These are phyloP conservation scores for Parotocinclus haroldoi DNA, from an alignment of 2,797 vertebrate species.

Conservation along the genomic window DNA sequence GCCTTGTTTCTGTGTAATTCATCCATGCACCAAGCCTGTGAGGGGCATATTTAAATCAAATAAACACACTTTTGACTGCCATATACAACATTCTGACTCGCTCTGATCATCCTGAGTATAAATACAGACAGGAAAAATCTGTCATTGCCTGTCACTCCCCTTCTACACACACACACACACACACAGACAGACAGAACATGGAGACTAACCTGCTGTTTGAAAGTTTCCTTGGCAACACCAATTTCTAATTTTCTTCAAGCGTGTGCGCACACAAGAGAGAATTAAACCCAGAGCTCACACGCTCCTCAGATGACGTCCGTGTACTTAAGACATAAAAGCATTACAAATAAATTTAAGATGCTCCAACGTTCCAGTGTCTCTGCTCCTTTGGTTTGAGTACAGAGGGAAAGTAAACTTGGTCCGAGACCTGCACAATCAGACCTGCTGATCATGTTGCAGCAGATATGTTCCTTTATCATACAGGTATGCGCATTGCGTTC, in stretches of 20 bases:
- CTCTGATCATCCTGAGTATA: slow-evolving; percentile 13
- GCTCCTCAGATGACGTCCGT: slow-evolving; percentile 7
- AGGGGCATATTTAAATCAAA: not conserved
- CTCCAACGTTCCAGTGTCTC: not conserved
- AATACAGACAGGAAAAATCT: slow-evolving; percentile 30
- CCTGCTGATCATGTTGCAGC: no score
- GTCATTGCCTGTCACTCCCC: slow-evolving; percentile 3
- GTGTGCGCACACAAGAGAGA: slow-evolving; percentile 8
- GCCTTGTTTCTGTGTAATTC: not conserved
- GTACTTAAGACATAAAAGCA: not conserved
- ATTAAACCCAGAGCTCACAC: slow-evolving; percentile 36
- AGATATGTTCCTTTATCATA: no score
- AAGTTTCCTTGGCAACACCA: slow-evolving; percentile 45
- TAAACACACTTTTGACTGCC: not conserved
- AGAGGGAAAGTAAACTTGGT: no score
- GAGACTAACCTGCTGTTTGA: slow-evolving; percentile 26
- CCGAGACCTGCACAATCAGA: no score
- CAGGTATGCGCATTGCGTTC: no score
- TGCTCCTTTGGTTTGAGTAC: not conserved
- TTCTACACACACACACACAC: slow-evolving; percentile 27
- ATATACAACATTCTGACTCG: not conserved
- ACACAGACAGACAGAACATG: slow-evolving; percentile 18
- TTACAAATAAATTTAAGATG: slow-evolving; percentile 4
- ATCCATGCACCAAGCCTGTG: not conserved
- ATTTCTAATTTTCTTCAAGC: slow-evolving; percentile 35